Evolutionary conservation across 1,140 invertebrate species (phyloP), one percentile per base, ranked within the genome.

Genomic region (Triops longicaudatus): DNA sequence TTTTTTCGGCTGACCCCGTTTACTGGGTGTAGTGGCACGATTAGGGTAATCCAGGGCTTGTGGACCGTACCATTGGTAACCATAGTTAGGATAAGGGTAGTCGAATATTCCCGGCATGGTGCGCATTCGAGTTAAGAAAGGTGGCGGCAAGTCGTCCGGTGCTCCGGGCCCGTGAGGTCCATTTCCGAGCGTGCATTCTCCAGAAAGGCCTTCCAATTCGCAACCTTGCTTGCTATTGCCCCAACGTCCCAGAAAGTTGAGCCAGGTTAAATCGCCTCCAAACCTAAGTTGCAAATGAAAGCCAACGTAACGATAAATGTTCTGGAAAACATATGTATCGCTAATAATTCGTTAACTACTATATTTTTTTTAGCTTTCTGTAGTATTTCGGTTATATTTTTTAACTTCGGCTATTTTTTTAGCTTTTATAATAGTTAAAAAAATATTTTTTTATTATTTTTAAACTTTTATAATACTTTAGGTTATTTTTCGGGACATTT

Each of bases 151-250:
- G 22, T 78, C 74, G 10, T 78, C 77, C 2, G 77, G 77, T 9
- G 63, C 74, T 37, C 72, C 44, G 1, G 77, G 77, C 22, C 73
- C 73, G 14, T 26, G 37, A 14, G 77, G 77, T 14, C 77, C 77
- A 26, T 72, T 26, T 31, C 42, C 73, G 12, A 78, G 74, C 14
- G 41, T 72, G 27, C 77, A 78, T 71, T 78, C 73, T 12, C 77
- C 77, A 37, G 73, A 77, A 26, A 78, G 17, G 63, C 27, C 27
- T 76, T 78, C 77, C 14, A 78, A 22, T 28, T 75, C 73, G 26
- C 77, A 78, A 12, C 77, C 77, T 9, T 78, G 43, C 17, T 75
- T 75, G 26, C 73, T 22, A 71, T 78, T 78, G 26, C 77, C 77
- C 77, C 77, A 78, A 12, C 43, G 37, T 1, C 77, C 77, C 1